Percentiles rank a stretch among this genome's conserved stretches.
phyloP scores from a whole-genome alignment of 2,888 invertebrate genomes.

The Meteorus colon region DNA sequence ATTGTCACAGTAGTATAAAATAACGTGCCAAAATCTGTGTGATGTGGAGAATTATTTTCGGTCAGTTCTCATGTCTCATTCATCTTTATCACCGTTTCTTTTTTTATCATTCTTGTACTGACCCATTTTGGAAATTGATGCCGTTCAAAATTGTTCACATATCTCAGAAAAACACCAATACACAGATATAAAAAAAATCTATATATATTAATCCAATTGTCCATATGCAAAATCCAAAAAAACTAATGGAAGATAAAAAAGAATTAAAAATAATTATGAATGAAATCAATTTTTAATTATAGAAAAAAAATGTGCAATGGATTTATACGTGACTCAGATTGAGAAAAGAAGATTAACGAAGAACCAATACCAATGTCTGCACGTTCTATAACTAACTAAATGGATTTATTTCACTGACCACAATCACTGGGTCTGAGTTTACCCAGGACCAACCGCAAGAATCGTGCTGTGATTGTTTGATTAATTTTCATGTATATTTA shows the following conservation, averaged over 20 bases:
- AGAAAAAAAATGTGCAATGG: not conserved
- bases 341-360: not conserved
- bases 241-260: not conserved
- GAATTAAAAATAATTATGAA: not conserved
- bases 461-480: not conserved
- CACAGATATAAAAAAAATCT: too few species aligned
- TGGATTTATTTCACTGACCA: not conserved
- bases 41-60: constrained; percentile 30
- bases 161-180: not conserved
- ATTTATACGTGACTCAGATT: not conserved
- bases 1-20: not conserved
- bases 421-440: not conserved
- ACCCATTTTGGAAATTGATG: constrained; percentile 35
- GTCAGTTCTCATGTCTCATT: constrained; percentile 17
- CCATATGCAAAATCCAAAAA: not conserved
- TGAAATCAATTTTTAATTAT: not conserved
- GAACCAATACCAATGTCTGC: not conserved
- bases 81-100: not conserved
- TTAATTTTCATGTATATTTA: not conserved
- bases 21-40: constrained; percentile 28
- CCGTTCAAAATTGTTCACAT: constrained; percentile 8
- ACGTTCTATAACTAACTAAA: not conserved
- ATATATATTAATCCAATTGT: too few species aligned
- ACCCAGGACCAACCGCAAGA: not conserved
- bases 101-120: constrained; percentile 15